Conservation (phyloP, 2,888 invertebrate genomes). For the Sminthurinus aureus region DNA sequence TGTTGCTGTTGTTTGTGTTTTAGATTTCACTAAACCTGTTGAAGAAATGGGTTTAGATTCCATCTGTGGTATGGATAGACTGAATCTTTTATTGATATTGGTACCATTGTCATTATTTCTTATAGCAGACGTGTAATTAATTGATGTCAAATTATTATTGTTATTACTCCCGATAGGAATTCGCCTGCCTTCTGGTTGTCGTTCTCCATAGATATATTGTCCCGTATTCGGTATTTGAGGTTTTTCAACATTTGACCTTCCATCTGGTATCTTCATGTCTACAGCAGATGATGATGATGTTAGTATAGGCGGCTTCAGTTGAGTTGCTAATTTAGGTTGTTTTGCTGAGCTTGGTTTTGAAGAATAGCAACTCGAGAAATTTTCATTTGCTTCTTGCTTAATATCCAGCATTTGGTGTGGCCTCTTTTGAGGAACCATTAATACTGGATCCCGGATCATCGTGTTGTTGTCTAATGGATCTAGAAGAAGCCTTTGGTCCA, state of each 20-base stretch:
- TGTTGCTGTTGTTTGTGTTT: background rate
- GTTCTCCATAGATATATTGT: too few species aligned
- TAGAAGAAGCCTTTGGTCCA: too few species aligned
- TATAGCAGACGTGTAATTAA: background rate
- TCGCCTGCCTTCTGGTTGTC: too few species aligned
- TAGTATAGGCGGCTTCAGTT: too few species aligned
- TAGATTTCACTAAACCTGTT: background rate
- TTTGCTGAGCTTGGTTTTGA: background rate
- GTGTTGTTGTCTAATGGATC: background rate
- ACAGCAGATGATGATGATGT: too few species aligned
- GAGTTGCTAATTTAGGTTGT: constrained; percentile 7
- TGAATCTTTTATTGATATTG: too few species aligned
- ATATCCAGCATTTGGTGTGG: background rate
- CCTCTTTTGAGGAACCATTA: background rate
- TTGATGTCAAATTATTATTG: background rate
- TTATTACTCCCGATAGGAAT: background rate
- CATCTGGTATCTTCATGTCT: too few species aligned
- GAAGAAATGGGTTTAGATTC: too few species aligned
- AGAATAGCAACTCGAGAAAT: background rate
- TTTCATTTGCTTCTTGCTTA: background rate
- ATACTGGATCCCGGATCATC: background rate
- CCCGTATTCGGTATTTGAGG: background rate
- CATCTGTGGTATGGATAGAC: too few species aligned
- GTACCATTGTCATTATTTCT: too few species aligned
- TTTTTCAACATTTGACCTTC: too few species aligned